Base-by-base conservation (phyloP, 2,113 vertebrate genomes). In the Odobenus rosmarus region DNA sequence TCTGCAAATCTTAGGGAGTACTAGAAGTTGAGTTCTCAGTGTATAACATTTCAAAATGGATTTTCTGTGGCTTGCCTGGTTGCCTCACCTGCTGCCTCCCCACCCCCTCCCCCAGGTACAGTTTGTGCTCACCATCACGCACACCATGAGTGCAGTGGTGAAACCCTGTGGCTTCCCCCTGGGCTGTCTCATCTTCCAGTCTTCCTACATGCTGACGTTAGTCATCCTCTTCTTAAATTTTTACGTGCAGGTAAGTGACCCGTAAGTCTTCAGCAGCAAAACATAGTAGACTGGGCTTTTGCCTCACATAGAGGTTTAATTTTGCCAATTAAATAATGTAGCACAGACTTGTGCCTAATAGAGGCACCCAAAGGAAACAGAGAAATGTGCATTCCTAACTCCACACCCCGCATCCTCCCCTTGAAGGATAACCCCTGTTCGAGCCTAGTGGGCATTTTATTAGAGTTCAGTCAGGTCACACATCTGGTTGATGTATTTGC, bases 151-250 rank as follows among this genome's bases (percentile, higher is more conserved):
- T 0, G 99, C 99, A 0, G 99, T 97, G 1, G 98, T 99, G 94
- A 98, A 98, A 85, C 99, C 99, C 0, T 99, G 99, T 7, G 99
- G 99, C 46, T 99, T 99, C 98, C 99, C 99, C 18, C 98, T 99
- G 5, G 99, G 99, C 39, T 99, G 99, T 74, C 99, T 99, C 93
- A 98, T 99, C 94, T 99, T 99, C 98, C 99, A 99, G 98, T 99
- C 99, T 1, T 99, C 99, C 53, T 99, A 99, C 62, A 99, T 99
- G 99, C 96, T 98, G 77, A 99, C 99, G 0, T 97, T 99, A 80
- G 99, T 99, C 55, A 74, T 99, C 95, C 98, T 99, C 4, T 99
- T 99, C 96, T 61, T 99, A 95, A 99, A 99, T 93, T 99, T 99
- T 97, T 99, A 99, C 31, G 51, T 99, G 93, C 99, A 99, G 99